Conservation (phyloP, 2,888 invertebrate genomes). For the Digitonthophagus gazella region DNA sequence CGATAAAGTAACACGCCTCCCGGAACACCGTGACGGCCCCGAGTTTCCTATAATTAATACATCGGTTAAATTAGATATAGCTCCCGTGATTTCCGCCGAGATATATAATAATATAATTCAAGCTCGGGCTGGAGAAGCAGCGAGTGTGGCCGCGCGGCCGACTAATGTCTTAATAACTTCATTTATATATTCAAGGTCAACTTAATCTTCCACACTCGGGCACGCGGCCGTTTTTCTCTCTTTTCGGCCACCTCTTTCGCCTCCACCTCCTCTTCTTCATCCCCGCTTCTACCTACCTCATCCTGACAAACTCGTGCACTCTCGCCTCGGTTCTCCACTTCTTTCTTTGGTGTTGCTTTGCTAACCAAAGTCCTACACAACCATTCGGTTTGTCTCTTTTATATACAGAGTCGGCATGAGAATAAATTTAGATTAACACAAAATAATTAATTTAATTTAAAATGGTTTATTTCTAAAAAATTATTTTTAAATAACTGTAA, state of each 20-base stretch:
- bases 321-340: not conserved
- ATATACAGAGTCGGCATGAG: not conserved
- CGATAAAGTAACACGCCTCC: not conserved
- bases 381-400: not conserved
- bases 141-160: constrained; percentile 43
- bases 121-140: constrained; percentile 39
- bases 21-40: constrained; percentile 35
- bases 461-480: no score
- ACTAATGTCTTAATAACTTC: constrained; percentile 54
- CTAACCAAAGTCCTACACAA: not conserved
- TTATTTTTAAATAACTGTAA: not conserved
- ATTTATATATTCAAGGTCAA: constrained; percentile 52
- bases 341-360: not conserved
- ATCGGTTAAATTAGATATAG: constrained; percentile 49
- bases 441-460: not conserved
- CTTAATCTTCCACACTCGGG: constrained; percentile 37
- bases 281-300: not conserved
- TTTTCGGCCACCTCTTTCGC: constrained; percentile 28
- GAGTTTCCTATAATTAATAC: constrained; percentile 48
- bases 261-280: not conserved
- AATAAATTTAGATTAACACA: not conserved
- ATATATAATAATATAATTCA: constrained; percentile 49
- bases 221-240: constrained; percentile 34
- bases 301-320: not conserved
- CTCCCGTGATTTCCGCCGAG: constrained; percentile 48